Evolutionary conservation across 2,888 invertebrate genomes (phyloP).

Genomic region (Trilocha varians): DNA sequence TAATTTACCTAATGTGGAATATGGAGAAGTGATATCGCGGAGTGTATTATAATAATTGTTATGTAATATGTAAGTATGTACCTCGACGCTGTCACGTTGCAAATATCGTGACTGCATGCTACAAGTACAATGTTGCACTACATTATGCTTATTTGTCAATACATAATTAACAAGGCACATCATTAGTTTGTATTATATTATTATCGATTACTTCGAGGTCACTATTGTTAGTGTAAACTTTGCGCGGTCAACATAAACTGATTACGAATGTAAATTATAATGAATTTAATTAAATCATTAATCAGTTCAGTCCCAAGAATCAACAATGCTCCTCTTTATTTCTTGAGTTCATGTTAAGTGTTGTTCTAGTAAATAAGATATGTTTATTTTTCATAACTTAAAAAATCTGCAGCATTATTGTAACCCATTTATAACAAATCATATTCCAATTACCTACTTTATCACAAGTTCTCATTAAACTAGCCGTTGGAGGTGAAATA

Average conservation of each 20-base stretch:
- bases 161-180: neutral
- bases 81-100: constrained; percentile 9
- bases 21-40: no score
- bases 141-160: neutral
- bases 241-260: neutral
- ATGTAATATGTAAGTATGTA: neutral
- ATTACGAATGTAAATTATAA: neutral
- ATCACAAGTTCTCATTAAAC: no score
- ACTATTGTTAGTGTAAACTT: neutral
- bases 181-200: neutral
- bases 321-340: neutral
- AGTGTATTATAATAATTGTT: neutral
- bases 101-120: constrained; percentile 7
- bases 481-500: no score
- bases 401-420: no score
- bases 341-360: neutral
- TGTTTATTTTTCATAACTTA: no score
- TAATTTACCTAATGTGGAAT: no score
- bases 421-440: no score
- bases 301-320: neutral
- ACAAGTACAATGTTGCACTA: neutral
- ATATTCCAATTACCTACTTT: no score
- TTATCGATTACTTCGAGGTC: neutral
- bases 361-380: no score
- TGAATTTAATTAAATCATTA: neutral